Evolutionary conservation across 2,888 invertebrate genomes (phyloP).

Genomic region (Archips xylosteana): DNA sequence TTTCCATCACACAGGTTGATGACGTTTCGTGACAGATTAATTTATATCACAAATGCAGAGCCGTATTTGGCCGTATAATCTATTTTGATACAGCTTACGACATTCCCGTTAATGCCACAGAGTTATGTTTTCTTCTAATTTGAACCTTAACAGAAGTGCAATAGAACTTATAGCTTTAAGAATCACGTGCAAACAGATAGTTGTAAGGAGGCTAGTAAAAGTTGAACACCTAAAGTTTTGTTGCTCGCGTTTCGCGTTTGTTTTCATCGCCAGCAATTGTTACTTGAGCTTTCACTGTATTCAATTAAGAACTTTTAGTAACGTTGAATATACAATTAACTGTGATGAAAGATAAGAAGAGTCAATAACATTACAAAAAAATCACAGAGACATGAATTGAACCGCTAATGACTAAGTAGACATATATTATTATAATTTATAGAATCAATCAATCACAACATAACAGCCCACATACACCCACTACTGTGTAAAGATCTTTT

Average conservation of each 20-base stretch:
- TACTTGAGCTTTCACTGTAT: constrained; percentile 16
- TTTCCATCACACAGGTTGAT: not conserved
- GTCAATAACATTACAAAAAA: not conserved
- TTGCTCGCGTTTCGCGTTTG: constrained; percentile 23
- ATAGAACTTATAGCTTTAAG: not conserved
- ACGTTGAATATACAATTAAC: not conserved
- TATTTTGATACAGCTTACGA: constrained; percentile 8
- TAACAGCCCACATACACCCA: not conserved
- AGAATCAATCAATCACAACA: not conserved
- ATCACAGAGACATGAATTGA: not conserved
- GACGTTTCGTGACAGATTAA: constrained; percentile 10
- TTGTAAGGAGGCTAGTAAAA: constrained; percentile 20
- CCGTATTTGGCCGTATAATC: constrained; percentile 14
- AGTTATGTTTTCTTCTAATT: not conserved
- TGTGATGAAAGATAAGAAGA: constrained; percentile 3
- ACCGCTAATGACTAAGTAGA: not conserved
- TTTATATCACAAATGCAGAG: constrained; percentile 2
- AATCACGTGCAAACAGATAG: not conserved
- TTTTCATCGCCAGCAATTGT: constrained; percentile 15
- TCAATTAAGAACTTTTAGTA: constrained; percentile 13
- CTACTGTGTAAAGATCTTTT: not conserved
- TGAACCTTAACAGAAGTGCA: not conserved
- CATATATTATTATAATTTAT: not conserved
- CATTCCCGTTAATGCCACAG: not conserved
- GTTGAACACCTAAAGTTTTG: constrained; percentile 12